Evolutionary conservation across 1,140 invertebrate species (phyloP).

Genomic region (Sycobia sp.): DNA sequence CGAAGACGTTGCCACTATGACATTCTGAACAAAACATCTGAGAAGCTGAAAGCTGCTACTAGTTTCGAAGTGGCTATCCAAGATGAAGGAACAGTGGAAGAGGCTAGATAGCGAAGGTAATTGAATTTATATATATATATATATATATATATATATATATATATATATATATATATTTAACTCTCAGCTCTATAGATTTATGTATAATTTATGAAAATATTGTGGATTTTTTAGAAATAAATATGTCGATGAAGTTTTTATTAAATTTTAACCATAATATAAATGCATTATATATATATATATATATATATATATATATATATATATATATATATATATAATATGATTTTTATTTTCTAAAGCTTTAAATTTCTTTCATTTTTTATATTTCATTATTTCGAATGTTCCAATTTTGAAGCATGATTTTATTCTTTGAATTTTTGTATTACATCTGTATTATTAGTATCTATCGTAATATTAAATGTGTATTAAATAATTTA

Average conservation of each 20-base stretch:
- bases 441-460: no score
- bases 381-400: no score
- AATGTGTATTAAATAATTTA: no score
- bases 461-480: no score
- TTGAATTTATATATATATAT: not conserved
- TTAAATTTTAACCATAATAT: not conserved
- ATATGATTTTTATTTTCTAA: no score
- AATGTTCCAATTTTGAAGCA: no score
- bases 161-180: not conserved
- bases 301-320: not conserved
- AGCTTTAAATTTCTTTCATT: no score
- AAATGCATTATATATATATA: not conserved
- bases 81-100: constrained; percentile 34
- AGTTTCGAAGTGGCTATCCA: constrained; percentile 19
- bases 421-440: no score
- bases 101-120: constrained; percentile 25
- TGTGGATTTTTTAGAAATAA: not conserved
- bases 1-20: constrained; percentile 22
- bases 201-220: not conserved
- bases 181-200: not conserved
- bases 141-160: not conserved
- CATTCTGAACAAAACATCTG: constrained; percentile 33
- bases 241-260: not conserved
- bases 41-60: not conserved
- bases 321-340: no score